Evolutionary conservation across 2,113 vertebrate genomes (phyloP).

Genomic region (Planiliza haematocheilus): DNA sequence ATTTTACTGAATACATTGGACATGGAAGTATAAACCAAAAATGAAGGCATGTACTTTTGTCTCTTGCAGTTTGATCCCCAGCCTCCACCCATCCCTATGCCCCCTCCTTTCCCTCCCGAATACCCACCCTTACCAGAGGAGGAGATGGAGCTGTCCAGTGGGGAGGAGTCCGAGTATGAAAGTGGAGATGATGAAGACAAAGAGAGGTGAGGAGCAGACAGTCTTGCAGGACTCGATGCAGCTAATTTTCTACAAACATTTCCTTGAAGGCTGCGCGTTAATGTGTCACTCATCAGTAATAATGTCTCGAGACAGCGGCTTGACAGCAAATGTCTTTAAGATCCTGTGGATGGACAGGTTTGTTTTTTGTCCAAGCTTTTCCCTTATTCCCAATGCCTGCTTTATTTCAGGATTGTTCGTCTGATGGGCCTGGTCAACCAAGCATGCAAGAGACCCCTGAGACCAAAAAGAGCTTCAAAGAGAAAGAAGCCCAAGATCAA

Average conservation of each 20-base stretch:
- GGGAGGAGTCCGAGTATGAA: slow-evolving; percentile 94
- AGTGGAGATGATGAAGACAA: slow-evolving; percentile 93
- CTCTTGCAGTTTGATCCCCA: slow-evolving; percentile 85
- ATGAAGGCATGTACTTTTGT: not conserved
- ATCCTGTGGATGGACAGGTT: not conserved
- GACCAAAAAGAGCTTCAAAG: slow-evolving; percentile 85
- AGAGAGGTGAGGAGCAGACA: slow-evolving; percentile 85
- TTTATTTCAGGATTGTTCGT: slow-evolving; percentile 88
- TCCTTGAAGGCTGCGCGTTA: too few species aligned
- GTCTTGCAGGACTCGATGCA: too few species aligned
- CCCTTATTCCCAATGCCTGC: slow-evolving; percentile 37
- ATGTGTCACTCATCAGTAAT: slow-evolving; percentile 7
- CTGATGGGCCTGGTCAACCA: slow-evolving; percentile 93
- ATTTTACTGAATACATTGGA: too few species aligned
- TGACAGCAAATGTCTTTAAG: slow-evolving; percentile 14
- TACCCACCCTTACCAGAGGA: slow-evolving; percentile 92
- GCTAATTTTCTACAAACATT: too few species aligned
- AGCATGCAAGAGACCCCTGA: slow-evolving; percentile 91
- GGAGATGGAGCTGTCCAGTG: slow-evolving; percentile 85
- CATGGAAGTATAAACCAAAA: too few species aligned
- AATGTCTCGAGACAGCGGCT: not conserved
- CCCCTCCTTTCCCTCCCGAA: slow-evolving; percentile 89
- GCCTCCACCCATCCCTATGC: slow-evolving; percentile 82
- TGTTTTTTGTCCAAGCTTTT: not conserved
- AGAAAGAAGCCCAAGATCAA: slow-evolving; percentile 95